Evolutionary conservation across 2,888 invertebrate genomes (phyloP).

Genomic region (Eurytoma californica): DNA sequence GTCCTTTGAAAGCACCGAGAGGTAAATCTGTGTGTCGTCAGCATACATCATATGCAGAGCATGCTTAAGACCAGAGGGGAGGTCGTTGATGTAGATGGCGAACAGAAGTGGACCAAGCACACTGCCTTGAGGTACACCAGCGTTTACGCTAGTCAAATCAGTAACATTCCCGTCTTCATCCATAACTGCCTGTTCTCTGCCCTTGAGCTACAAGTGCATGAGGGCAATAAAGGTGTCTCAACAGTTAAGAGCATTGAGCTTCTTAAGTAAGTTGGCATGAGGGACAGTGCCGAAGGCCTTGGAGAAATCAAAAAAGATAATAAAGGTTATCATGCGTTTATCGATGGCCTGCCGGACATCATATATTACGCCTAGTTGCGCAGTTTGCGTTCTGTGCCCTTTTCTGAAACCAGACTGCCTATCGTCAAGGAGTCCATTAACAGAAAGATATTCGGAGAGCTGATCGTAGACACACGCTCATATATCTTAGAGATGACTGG

Average conservation of each 20-base stretch:
- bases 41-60: no score
- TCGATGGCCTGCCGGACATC: no score
- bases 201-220: no score
- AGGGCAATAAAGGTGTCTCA: slow-evolving; percentile 8
- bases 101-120: no score
- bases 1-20: no score
- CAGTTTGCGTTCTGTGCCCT: no score
- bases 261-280: slow-evolving; percentile 5
- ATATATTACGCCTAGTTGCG: no score
- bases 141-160: neutral
- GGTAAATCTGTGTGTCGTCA: no score
- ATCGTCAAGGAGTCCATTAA: slow-evolving; percentile 24
- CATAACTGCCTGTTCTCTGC: neutral
- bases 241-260: slow-evolving; percentile 7
- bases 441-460: neutral
- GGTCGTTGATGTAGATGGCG: no score
- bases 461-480: slow-evolving; percentile 46
- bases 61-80: no score
- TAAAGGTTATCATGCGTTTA: no score
- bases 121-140: neutral
- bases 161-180: neutral
- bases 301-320: no score
- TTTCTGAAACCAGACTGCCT: slow-evolving; percentile 40
- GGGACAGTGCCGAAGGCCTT: neutral
- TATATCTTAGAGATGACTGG: slow-evolving; percentile 47